Conservation (phyloP, 2,797 vertebrate genomes). For the Microhierax caerulescens region DNA sequence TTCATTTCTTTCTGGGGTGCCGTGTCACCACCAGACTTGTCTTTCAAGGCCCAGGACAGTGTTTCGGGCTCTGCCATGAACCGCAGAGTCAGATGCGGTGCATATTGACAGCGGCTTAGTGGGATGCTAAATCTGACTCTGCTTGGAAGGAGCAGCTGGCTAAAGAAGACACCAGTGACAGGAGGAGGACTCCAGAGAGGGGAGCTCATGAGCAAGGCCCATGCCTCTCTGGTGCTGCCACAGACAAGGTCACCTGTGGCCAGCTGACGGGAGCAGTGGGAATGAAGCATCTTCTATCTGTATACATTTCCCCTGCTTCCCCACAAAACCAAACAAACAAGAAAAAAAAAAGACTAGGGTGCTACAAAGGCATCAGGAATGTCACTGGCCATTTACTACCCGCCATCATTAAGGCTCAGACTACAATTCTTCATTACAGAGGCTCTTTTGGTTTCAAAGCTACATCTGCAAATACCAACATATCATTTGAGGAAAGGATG, state of each 20-base stretch:
- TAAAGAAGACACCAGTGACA: not conserved
- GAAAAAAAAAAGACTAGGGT: not conserved
- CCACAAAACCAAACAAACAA: not conserved
- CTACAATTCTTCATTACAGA: not conserved
- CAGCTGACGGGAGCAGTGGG: not conserved
- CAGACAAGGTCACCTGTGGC: not conserved
- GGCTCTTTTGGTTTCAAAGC: not conserved
- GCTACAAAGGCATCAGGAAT: not conserved
- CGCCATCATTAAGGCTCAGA: not conserved
- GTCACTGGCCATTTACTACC: not conserved
- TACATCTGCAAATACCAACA: not conserved
- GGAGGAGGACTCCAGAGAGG: not conserved
- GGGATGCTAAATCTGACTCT: not conserved
- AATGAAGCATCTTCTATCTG: not conserved
- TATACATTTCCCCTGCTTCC: not conserved
- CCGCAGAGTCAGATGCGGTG: accelerated
- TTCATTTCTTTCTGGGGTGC: too few species aligned
- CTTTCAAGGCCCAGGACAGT: too few species aligned
- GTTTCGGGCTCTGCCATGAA: not conserved
- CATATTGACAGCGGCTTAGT: not conserved
- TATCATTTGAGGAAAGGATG: not conserved
- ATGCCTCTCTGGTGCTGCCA: not conserved
- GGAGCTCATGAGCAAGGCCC: not conserved
- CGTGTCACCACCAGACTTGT: too few species aligned
- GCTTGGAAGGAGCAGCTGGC: not conserved